Base-by-base conservation (phyloP, 2,888 invertebrate species). In the Chymomyza procnemis region DNA sequence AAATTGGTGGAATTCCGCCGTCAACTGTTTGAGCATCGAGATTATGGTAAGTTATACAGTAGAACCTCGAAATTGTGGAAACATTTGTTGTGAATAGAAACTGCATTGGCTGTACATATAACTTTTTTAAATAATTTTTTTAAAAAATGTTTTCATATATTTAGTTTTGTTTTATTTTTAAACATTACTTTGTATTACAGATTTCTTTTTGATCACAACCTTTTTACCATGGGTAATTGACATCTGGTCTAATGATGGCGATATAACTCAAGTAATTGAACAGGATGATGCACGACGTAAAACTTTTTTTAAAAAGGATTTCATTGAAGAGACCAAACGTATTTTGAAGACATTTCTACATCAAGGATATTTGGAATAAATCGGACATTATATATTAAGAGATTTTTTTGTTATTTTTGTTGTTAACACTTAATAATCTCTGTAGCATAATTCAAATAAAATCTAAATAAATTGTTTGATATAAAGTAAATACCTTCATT, bases 31-130 rank as follows among this genome's bases (percentile, higher is more conserved):
- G 73, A 61, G 3, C 76, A 78, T 12, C 70, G 66, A 66, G 62
- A 64, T 54, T 56, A 64, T 46, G 85, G 88, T 89, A 65, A 89
- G 92, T 91, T 0, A 88, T 88, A 72, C 90, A 92, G 65, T 92
- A 92, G 69, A 90, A 90, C 91, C 1, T 90, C 90, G 1, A 87
- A 91, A 0, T 90, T 90, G 4, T 34, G 2, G 0, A n/a, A n/a
- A n/a, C n/a, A n/a, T n/a, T n/a, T n/a, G n/a, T n/a, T n/a, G n/a
- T n/a, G n/a, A n/a, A n/a, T n/a, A n/a, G n/a, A n/a, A n/a, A n/a
- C n/a, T n/a, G n/a, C n/a, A n/a, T n/a, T n/a, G n/a, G n/a, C n/a
- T n/a, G n/a, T n/a, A n/a, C n/a, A n/a, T n/a, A n/a, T n/a, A n/a
- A 78, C 88, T 61, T 91, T 90, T 22, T 22, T 22, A 22, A 22